A percentile compares a stretch with the other conserved stretches of the same genome.
phyloP scores from a whole-genome alignment of 2,113 vertebrate genomes.

The Charina bottae region DNA sequence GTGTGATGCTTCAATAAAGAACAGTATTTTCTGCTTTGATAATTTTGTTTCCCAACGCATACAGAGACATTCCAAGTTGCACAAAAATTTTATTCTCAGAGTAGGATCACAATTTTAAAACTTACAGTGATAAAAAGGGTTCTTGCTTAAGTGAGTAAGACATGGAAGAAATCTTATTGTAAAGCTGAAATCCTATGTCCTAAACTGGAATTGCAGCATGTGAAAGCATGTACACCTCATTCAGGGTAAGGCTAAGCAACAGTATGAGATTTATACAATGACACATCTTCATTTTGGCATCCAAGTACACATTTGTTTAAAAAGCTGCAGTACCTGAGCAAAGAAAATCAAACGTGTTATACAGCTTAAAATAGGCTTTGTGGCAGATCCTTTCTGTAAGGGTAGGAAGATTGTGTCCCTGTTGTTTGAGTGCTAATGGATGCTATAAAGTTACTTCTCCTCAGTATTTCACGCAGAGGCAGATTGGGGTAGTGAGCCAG shows the following conservation, averaged over 20 bases:
- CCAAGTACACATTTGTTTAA: background rate
- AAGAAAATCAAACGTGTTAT: background rate
- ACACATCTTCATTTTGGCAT: background rate
- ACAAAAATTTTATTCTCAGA: background rate
- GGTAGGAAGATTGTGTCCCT: constrained; percentile 91
- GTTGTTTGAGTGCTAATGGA: constrained; percentile 82
- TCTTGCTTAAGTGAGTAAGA: background rate
- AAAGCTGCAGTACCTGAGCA: background rate
- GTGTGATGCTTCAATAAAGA: background rate
- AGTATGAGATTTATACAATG: background rate
- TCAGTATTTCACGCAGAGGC: constrained; percentile 88
- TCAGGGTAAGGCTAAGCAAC: background rate
- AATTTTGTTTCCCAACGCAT: background rate
- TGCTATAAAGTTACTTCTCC: constrained; percentile 86
- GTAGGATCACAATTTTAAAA: background rate
- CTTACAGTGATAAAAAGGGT: background rate
- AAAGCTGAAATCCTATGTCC: background rate
- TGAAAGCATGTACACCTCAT: too few relatives aligned
- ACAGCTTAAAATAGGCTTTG: constrained; percentile 78
- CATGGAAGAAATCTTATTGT: background rate
- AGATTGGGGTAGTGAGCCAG: constrained; percentile 84
- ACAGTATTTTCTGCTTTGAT: background rate
- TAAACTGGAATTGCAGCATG: background rate
- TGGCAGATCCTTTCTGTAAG: constrained; percentile 83
- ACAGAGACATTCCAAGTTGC: background rate